These are phyloP conservation scores for Priocnemis perturbator DNA, from an alignment of 2,888 invertebrate species.

Conservation along the genomic window DNA sequence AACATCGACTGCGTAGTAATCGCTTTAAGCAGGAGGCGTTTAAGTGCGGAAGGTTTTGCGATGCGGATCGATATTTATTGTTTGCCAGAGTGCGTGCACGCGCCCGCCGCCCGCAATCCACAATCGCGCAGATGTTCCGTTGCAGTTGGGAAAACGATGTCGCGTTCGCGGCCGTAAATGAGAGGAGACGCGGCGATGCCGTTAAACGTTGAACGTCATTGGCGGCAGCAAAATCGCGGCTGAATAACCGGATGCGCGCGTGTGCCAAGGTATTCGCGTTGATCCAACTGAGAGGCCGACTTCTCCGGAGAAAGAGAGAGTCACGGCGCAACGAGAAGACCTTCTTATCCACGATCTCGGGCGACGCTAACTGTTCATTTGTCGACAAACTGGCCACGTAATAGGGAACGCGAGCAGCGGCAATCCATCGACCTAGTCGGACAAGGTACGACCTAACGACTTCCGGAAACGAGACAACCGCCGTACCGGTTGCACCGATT, in stretches of 20 bases:
- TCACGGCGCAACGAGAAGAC: slow-evolving; percentile 28
- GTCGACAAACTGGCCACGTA: slow-evolving; percentile 41
- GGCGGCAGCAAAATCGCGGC: slow-evolving; percentile 7
- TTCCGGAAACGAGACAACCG: slow-evolving; percentile 44
- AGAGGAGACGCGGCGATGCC: slow-evolving; percentile 38
- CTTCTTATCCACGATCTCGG: slow-evolving; percentile 59
- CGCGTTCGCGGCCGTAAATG: slow-evolving; percentile 13
- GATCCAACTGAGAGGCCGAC: slow-evolving; percentile 16
- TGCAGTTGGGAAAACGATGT: too few species aligned
- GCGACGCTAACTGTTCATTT: slow-evolving; percentile 60
- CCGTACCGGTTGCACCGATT: slow-evolving; percentile 5
- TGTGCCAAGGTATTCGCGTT: slow-evolving; percentile 31
- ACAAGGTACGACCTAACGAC: slow-evolving; percentile 44
- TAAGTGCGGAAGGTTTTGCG: too few species aligned
- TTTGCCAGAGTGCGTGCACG: too few species aligned
- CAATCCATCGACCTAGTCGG: slow-evolving; percentile 51
- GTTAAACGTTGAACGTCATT: slow-evolving; percentile 48
- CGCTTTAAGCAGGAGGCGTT: too few species aligned
- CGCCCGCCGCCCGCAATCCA: too few species aligned
- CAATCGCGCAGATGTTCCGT: too few species aligned
- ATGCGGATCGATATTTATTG: too few species aligned
- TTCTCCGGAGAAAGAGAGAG: slow-evolving; percentile 17
- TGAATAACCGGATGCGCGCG: too few species aligned
- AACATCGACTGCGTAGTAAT: too few species aligned
- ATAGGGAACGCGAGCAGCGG: slow-evolving; percentile 33